phyloP scores from a whole-genome alignment of 2,113 vertebrate genomes.

The Coptodon bakossiorum region DNA sequence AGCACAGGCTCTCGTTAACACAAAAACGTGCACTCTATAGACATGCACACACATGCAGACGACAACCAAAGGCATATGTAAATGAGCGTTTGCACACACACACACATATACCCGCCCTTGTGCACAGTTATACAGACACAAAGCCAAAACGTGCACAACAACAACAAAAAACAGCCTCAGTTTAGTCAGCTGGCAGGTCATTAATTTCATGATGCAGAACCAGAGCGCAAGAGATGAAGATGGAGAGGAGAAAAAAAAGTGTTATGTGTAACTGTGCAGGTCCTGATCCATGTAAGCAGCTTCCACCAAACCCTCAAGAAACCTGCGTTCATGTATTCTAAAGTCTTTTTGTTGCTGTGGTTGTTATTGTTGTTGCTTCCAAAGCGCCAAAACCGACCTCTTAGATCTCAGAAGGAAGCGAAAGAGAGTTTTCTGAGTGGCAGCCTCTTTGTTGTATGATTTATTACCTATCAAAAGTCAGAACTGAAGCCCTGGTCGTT shows the following conservation, averaged over 20 bases:
- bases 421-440: slow-evolving; percentile 25
- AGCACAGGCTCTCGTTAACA: slow-evolving; percentile 53
- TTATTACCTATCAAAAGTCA: slow-evolving; percentile 51
- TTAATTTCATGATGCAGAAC: slow-evolving; percentile 65
- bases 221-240: slow-evolving; percentile 34
- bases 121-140: slow-evolving; percentile 18
- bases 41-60: neutral
- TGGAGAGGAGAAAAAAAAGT: slow-evolving; percentile 4
- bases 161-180: slow-evolving; percentile 31
- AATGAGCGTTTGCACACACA: slow-evolving; percentile 32
- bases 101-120: neutral
- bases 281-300: slow-evolving; percentile 41
- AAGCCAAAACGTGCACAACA: slow-evolving; percentile 23
- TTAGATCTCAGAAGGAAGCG: slow-evolving; percentile 48
- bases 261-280: slow-evolving; percentile 16
- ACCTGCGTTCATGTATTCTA: slow-evolving; percentile 44
- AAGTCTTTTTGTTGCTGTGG: slow-evolving; percentile 61
- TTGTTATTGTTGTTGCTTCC: slow-evolving; percentile 60
- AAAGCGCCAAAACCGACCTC: slow-evolving; percentile 17
- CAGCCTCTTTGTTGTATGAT: slow-evolving; percentile 59
- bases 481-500: slow-evolving; percentile 10
- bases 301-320: slow-evolving; percentile 39
- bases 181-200: slow-evolving; percentile 68
- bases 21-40: slow-evolving; percentile 2
- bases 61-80: slow-evolving; percentile 49